phyloP scores from a whole-genome alignment of 2,888 invertebrate genomes.

The Lasioglossum lativentre region DNA sequence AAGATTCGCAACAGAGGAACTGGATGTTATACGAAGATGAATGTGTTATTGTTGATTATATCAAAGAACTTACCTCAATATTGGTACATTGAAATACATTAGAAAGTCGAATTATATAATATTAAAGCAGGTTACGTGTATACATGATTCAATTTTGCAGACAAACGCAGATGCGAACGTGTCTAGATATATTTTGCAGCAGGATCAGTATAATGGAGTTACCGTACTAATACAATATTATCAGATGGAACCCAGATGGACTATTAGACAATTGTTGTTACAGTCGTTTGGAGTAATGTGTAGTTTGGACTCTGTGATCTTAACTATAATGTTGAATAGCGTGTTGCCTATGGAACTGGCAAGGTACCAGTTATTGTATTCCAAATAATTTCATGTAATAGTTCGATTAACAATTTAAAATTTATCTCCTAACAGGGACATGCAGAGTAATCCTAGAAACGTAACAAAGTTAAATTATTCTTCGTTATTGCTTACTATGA shows the following conservation, averaged over 20 bases:
- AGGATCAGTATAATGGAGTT: conserved; percentile 93
- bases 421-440: conserved; percentile 86
- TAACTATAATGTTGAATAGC: conserved; percentile 94
- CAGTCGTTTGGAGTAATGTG: conserved; percentile 96
- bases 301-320: conserved; percentile 92
- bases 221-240: conserved; percentile 96
- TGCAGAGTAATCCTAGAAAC: conserved; percentile 92
- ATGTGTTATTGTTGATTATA: conserved; percentile 93
- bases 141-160: conserved; percentile 85
- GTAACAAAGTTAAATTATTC: conserved; percentile 93
- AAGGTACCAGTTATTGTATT: conserved; percentile 85
- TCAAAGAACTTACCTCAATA: conserved; percentile 93
- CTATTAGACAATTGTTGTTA: conserved; percentile 92
- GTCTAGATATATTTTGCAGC: conserved; percentile 92
- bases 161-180: conserved; percentile 96
- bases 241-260: conserved; percentile 97
- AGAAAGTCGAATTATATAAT: neutral
- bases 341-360: conserved; percentile 96
- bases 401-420: conserved; percentile 19
- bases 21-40: conserved; percentile 99
- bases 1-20: conserved; percentile 97
- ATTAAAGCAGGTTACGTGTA: neutral
- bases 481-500: conserved; percentile 93
- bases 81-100: conserved; percentile 86
- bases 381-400: neutral